Evolutionary conservation across 2,797 vertebrate genomes (phyloP).

Genomic region (Sebastes trivittatus): DNA sequence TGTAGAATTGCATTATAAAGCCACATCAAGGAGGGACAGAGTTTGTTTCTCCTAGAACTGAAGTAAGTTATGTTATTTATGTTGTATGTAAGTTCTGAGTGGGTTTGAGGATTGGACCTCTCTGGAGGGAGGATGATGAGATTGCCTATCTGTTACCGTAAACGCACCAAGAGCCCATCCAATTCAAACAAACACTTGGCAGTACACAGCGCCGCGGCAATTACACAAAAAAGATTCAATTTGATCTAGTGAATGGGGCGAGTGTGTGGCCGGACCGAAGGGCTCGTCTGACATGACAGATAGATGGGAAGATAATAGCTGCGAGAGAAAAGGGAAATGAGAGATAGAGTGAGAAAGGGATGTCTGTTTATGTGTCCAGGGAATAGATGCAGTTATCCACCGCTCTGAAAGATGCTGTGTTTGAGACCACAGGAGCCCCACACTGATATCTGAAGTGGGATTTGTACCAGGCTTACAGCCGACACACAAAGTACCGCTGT

Average conservation of each 20-base stretch:
- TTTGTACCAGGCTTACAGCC: conserved; percentile 28
- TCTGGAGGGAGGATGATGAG: conserved; percentile 32
- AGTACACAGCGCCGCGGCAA: conserved; percentile 33
- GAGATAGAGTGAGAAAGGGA: neutral
- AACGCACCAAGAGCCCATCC: conserved; percentile 36
- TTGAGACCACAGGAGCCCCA: conserved; percentile 12
- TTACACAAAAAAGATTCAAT: conserved; percentile 49
- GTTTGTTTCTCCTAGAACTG: neutral
- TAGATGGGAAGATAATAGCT: conserved; percentile 22
- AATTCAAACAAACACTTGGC: conserved; percentile 71
- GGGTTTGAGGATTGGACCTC: neutral
- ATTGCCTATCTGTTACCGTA: conserved; percentile 49
- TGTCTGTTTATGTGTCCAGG: conserved; percentile 1
- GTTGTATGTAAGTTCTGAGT: neutral
- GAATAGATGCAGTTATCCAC: neutral
- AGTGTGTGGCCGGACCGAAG: conserved; percentile 40
- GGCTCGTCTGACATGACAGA: conserved; percentile 1
- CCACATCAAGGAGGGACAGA: neutral
- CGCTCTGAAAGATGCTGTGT: conserved; percentile 19
- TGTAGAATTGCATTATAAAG: neutral
- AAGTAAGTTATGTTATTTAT: neutral
- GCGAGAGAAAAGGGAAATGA: neutral
- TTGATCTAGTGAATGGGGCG: conserved; percentile 47
- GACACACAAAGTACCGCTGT: conserved; percentile 59
- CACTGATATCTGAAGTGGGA: conserved; percentile 36